Evolutionary conservation across 2,888 invertebrate genomes (phyloP), one percentile per base, ranked within the genome.

Genomic region (Tetheella fluctuosa): DNA sequence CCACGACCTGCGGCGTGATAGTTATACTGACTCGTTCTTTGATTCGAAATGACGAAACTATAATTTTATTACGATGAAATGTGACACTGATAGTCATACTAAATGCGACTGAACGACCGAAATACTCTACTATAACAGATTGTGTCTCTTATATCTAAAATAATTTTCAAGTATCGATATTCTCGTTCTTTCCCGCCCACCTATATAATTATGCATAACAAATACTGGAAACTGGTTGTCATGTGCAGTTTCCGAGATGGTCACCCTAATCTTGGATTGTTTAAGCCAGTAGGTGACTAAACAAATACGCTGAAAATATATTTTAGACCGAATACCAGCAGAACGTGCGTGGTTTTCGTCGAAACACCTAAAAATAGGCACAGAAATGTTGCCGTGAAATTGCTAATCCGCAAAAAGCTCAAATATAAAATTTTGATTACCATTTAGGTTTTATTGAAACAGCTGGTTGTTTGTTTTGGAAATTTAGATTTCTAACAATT

Each of bases 291-390:
- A 20, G 20, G 48, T 48, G 48, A 48, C 48, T 48, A 48, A 48
- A 48, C 48, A 48, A 48, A 48, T 48, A 48, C 48, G 17, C 48
- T 48, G 20, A 10, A 48, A 48, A 10, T n/a, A 48, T 48, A 48
- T 48, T 48, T 48, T 10, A 48, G 17, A 48, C 17, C 20, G 20
- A 20, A 20, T 2, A 48, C 10, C n/a, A 2, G 48, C 48, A n/a
- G 15, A 42, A 20, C 20, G 17, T 48, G 48, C 48, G 48, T 48
- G 48, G 48, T 7, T 48, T 48, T 48, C 17, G 20, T 20, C 17
- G 20, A 48, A 48, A 48, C 4, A 4, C 48, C 48, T 48, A n/a
- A 48, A 48, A 48, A 48, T 48, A 48, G 20, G 20, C 48, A 48
- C 48, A 7, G 20, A 48, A 48, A 48, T 48, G 20, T 48, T n/a